Base-by-base conservation (phyloP, 2,797 vertebrate genomes). In the Enteromius anoplus region DNA sequence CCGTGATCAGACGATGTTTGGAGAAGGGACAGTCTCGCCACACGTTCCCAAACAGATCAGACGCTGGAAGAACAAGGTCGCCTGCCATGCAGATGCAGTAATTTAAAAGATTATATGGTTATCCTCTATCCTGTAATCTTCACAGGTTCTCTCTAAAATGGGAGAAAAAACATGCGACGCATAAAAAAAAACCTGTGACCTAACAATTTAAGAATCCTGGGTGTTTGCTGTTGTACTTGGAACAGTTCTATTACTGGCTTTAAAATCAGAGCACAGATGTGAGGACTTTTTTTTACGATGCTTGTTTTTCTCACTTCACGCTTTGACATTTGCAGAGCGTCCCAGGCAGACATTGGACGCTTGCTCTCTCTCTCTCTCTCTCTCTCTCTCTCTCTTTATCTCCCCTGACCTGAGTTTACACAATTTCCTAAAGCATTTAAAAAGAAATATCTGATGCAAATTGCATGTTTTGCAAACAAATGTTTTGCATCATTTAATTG, bases 51-150 rank as follows among this genome's bases (percentile, higher is more conserved):
- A 81, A 82, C 77, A 75, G 65, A 82, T 90, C 87, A 91, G 85
- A 88, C 78, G 26, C 75, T 70, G 81, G 45, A 83, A 86, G 88
- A 85, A 89, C 86, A 85, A 86, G 84, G 80, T 80, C 78, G 86
- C 86, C 89, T 85, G 83, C 58, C 87, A 85, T 84, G 87, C 88
- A 92, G 88, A 91, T 91, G 87, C 89, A 90, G 91, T 91, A 75
- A 85, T 91, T 87, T 88, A 89, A 92, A 91, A 93, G 91, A 92
- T 92, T 92, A 92, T 82, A 91, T 81, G 87, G 87, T 90, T 89
- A 90, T 85, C 85, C 87, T 84, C 89, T 78, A 85, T 92, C 92
- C 90, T 93, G 90, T 92, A 92, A 92, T 92, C 91, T 88, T 88
- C 88, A 85, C 85, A 85, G 83, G 83, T 84, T 85, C 82, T 84